Evolutionary conservation across 2,113 vertebrate species (phyloP), one percentile per base, ranked within the genome.

Genomic region (Crotalus viridis): DNA sequence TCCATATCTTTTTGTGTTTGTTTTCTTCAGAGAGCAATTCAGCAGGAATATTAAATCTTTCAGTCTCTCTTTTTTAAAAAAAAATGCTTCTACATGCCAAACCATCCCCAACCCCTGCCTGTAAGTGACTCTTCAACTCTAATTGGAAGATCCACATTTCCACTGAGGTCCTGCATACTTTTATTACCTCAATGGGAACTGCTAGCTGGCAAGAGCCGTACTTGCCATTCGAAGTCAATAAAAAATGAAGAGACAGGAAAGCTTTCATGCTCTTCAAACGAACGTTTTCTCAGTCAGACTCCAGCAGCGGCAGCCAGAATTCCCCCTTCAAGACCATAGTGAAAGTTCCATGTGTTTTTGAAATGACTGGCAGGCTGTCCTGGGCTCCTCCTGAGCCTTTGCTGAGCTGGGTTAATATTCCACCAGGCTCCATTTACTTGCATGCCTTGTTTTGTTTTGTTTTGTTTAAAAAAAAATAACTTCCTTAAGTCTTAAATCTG

Each of bases 341-440:
- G 94, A 96, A 96, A 96, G 94, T 95, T 96, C 96, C 94, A 95
- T 95, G 94, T 81, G 95, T 95, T 96, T 93, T 21, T 93, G 93
- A 92, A 95, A 94, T 87, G 2, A 94, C 95, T 97, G 95, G 97
- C 97, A 97, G 94, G 48, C 95, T 94, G 52, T 91, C 94, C 95
- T 87, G 93, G 92, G 93, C 95, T 97, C 94, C 95, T 97, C 96
- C 95, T 93, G 94, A 95, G 94, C 93, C 93, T 55, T 93, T 94
- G 93, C 95, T 97, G 97, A 97, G 97, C 96, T 97, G 93, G 93
- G 91, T 95, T 96, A 97, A 96, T 97, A 96, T 94, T 96, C 96
- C 95, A 96, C 96, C 96, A 97, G 97, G 96, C 95, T 97, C 95
- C 95, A 96, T 97, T 97, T 98, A 97, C 97, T 98, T 98, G 97